phyloP scores from a whole-genome alignment of 2,113 vertebrate species.

The Pangasianodon hypophthalmus region DNA sequence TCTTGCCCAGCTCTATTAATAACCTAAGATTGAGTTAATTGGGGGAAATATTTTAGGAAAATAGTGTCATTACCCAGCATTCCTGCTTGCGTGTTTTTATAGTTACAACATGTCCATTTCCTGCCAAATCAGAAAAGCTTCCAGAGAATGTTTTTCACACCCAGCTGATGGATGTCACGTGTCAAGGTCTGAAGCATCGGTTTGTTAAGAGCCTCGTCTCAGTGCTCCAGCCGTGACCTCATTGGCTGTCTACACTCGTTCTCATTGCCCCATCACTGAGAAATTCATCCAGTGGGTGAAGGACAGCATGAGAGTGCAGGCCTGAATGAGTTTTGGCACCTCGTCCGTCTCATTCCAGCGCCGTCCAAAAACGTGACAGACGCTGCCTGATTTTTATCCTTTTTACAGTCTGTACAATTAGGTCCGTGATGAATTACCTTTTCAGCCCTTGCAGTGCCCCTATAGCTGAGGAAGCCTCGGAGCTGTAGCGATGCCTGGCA shows the following conservation, averaged over 20 bases:
- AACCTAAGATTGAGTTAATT: not conserved
- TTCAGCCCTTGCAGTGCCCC: constrained; percentile 75
- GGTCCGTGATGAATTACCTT: constrained; percentile 76
- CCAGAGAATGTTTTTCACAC: constrained; percentile 30
- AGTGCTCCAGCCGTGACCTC: not conserved
- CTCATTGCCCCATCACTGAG: constrained; percentile 39
- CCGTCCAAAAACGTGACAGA: constrained; percentile 54
- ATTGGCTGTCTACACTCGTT: constrained; percentile 49
- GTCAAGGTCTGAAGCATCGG: not conserved
- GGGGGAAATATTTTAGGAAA: not conserved
- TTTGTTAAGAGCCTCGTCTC: not conserved
- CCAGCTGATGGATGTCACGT: constrained; percentile 43
- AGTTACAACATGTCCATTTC: not conserved
- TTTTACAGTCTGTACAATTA: constrained; percentile 74
- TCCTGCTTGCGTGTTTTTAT: not conserved
- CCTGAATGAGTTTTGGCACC: constrained; percentile 55
- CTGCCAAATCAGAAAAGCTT: not conserved
- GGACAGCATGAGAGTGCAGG: constrained; percentile 54
- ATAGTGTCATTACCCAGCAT: not conserved
- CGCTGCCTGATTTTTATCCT: constrained; percentile 71
- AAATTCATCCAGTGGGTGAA: constrained; percentile 58
- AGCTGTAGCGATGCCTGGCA: constrained; percentile 78
- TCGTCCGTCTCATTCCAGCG: constrained; percentile 62
- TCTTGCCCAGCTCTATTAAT: not conserved
- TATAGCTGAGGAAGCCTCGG: constrained; percentile 69